These are phyloP conservation scores for Mamestra configurata DNA, from an alignment of 1,140 invertebrate genomes.

Conservation along the genomic window DNA sequence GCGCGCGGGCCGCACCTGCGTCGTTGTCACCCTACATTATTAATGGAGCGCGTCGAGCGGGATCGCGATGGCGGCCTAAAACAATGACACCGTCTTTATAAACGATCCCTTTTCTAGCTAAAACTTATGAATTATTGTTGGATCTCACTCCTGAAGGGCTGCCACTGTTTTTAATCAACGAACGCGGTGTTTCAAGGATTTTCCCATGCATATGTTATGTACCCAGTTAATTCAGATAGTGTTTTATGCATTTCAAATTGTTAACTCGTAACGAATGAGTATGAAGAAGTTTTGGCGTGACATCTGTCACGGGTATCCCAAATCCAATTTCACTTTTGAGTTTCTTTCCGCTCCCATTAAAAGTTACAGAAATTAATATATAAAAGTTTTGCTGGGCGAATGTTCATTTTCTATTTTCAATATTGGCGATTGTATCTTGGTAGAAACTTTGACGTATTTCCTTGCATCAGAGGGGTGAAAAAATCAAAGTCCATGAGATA, in stretches of 20 bases:
- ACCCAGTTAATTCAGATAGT: background rate
- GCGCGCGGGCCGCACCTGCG: conserved; percentile 74
- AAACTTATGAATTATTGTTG: conserved; percentile 59
- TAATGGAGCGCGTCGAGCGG: conserved; percentile 68
- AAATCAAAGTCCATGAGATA: conserved; percentile 44
- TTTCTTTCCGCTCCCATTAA: conserved; percentile 19
- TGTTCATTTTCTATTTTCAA: conserved; percentile 43
- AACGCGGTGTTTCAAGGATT: conserved; percentile 23
- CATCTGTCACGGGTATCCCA: conserved; percentile 7
- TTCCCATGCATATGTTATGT: conserved; percentile 10
- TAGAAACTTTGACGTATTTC: conserved; percentile 49
- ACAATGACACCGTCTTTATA: conserved; percentile 59
- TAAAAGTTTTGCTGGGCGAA: conserved; percentile 20
- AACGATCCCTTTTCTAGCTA: conserved; percentile 57
- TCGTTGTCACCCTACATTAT: conserved; percentile 82
- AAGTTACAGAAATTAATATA: conserved; percentile 40
- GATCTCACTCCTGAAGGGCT: conserved; percentile 28
- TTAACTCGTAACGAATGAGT: background rate
- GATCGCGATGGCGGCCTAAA: conserved; percentile 52
- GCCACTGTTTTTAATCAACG: conserved; percentile 44
- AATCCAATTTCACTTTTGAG: conserved; percentile 35
- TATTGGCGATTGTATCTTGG: conserved; percentile 49
- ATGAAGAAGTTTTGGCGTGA: background rate
- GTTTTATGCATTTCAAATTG: conserved; percentile 8
- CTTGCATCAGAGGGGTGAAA: conserved; percentile 32